Percentiles rank a stretch among this genome's conserved stretches.
Evolutionary conservation across 2,113 vertebrate species (phyloP).

Genomic region (Hypanus sabinus): DNA sequence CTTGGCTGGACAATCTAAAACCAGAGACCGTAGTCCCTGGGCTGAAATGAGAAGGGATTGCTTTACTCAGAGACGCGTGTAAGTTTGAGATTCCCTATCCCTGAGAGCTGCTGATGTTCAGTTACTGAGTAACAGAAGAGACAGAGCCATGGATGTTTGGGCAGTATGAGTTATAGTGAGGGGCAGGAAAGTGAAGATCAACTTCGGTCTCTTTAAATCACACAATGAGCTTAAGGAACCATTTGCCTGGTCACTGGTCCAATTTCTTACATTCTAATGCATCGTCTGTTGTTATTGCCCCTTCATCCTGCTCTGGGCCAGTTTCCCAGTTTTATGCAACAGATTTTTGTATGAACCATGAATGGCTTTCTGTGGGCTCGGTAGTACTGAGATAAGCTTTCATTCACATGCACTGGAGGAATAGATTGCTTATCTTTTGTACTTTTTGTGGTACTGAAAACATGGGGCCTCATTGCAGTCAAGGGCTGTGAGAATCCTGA

Average conservation of each 20-base stretch:
- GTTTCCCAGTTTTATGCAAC: background rate
- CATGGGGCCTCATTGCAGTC: background rate
- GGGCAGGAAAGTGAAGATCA: no score
- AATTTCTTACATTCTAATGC: background rate
- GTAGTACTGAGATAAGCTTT: background rate
- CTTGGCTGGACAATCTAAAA: no score
- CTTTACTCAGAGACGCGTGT: no score
- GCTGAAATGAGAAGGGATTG: no score
- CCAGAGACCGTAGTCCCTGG: no score
- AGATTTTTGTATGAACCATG: background rate
- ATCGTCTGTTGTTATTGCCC: background rate
- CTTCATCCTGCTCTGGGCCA: background rate
- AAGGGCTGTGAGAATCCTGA: background rate
- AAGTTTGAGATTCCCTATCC: no score
- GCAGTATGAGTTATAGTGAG: no score
- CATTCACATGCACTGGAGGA: background rate
- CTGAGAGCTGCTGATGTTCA: no score
- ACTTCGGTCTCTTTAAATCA: no score
- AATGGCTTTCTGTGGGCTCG: background rate
- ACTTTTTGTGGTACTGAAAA: background rate
- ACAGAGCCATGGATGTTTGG: no score
- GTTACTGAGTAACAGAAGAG: no score
- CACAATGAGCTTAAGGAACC: background rate
- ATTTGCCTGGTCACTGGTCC: background rate
- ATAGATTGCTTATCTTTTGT: background rate